Evolutionary conservation across 2,113 vertebrate genomes (phyloP).

Genomic region (Percopsis transmontana): DNA sequence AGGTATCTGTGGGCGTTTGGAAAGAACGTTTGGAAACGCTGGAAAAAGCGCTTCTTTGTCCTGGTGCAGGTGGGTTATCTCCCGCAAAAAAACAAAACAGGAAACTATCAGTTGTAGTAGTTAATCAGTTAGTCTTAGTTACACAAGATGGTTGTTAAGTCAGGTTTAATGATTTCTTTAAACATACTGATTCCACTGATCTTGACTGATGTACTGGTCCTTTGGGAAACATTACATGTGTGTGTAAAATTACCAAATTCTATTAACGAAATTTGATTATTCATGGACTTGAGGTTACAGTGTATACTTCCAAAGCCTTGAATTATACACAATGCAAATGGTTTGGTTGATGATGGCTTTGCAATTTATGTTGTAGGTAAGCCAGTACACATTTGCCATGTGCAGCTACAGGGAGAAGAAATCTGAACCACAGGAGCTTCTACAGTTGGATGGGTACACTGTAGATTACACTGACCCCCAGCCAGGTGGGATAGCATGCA

Average conservation of each 20-base stretch:
- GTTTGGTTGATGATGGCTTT: neutral
- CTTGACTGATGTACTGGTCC: too few species aligned
- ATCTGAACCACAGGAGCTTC: conserved; percentile 95
- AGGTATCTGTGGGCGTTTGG: conserved; percentile 99
- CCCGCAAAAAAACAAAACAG: neutral
- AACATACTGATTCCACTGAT: neutral
- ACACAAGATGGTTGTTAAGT: neutral
- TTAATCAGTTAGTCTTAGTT: neutral
- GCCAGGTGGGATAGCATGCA: conserved; percentile 81
- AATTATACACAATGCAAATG: neutral
- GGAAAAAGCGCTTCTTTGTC: conserved; percentile 99
- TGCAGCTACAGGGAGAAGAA: conserved; percentile 99
- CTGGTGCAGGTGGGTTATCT: conserved; percentile 89
- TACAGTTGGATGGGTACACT: conserved; percentile 97
- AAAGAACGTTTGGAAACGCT: conserved; percentile 99
- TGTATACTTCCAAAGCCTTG: too few species aligned
- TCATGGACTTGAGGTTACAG: too few species aligned
- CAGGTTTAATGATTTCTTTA: neutral
- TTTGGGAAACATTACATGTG: too few species aligned
- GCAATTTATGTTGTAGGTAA: conserved; percentile 83
- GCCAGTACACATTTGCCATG: conserved; percentile 99
- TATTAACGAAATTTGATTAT: too few species aligned
- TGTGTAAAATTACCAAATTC: too few species aligned
- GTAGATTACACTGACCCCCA: conserved; percentile 99
- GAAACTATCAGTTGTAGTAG: neutral